Conservation (phyloP, 2,888 invertebrate species). For the Epiblema foenella region DNA sequence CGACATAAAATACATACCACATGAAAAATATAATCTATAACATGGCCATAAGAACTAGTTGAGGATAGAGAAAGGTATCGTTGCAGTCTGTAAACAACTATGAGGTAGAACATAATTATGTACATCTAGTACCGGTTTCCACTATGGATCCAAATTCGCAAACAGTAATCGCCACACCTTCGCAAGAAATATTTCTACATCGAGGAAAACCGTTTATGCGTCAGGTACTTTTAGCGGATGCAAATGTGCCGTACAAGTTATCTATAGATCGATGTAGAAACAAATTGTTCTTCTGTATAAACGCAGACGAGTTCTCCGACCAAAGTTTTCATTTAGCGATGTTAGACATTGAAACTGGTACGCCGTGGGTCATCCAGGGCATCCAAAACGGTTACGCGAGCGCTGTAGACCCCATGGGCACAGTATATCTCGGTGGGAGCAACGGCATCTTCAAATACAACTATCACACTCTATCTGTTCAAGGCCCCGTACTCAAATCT, state of each 20-base stretch:
- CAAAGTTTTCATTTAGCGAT: slow-evolving; percentile 69
- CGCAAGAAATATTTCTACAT: slow-evolving; percentile 41
- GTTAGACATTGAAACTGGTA: slow-evolving; percentile 59
- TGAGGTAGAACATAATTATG: neutral
- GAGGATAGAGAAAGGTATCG: slow-evolving; percentile 1
- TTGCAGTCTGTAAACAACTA: neutral
- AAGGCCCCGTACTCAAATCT: slow-evolving; percentile 56
- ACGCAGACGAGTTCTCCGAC: slow-evolving; percentile 68
- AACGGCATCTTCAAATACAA: slow-evolving; percentile 68
- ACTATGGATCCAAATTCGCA: slow-evolving; percentile 19
- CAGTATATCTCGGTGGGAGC: slow-evolving; percentile 67
- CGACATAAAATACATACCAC: neutral
- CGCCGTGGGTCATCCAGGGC: slow-evolving; percentile 58
- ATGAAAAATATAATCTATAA: neutral
- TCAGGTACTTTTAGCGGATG: slow-evolving; percentile 64
- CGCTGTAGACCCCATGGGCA: slow-evolving; percentile 63
- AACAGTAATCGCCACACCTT: slow-evolving; percentile 3
- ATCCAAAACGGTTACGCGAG: slow-evolving; percentile 70
- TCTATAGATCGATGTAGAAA: slow-evolving; percentile 59
- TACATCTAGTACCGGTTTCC: neutral
- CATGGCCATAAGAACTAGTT: neutral
- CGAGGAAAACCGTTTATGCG: slow-evolving; percentile 54
- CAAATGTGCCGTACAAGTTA: slow-evolving; percentile 67
- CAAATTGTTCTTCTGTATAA: slow-evolving; percentile 67
- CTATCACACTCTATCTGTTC: slow-evolving; percentile 55